Evolutionary conservation across 2,888 invertebrate genomes (phyloP).

Genomic region (Nasonovia ribisnigri): DNA sequence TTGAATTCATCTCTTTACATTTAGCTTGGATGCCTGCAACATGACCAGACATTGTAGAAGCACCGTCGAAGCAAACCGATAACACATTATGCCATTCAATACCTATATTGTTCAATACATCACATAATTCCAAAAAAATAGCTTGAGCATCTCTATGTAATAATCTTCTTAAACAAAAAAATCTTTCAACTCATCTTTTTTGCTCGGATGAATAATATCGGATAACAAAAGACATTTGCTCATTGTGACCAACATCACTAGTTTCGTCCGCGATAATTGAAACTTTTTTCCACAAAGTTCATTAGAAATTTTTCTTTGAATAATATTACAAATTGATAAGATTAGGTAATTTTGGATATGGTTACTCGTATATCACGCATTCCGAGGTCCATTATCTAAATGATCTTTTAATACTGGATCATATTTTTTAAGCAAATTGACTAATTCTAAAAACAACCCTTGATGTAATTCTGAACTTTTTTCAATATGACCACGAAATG

Average conservation of each 20-base stretch:
- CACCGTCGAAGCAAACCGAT: constrained; percentile 63
- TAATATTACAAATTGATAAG: no score
- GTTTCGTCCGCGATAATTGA: no score
- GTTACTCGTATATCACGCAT: constrained; percentile 18
- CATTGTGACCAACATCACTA: neutral
- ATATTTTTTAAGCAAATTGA: constrained; percentile 30
- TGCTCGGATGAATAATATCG: neutral
- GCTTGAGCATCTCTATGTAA: neutral
- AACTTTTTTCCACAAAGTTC: no score
- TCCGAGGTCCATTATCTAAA: neutral
- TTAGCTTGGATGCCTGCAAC: constrained; percentile 57
- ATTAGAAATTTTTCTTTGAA: no score
- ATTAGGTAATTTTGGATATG: constrained; percentile 15
- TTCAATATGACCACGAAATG: constrained; percentile 9
- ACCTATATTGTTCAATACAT: constrained; percentile 43
- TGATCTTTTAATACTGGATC: neutral
- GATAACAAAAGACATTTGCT: neutral
- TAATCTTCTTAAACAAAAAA: constrained; percentile 14
- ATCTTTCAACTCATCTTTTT: neutral
- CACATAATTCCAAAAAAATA: constrained; percentile 33
- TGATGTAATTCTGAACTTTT: neutral
- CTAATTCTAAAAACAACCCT: no score
- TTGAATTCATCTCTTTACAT: constrained; percentile 59
- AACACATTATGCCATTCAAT: constrained; percentile 51
- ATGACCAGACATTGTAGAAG: constrained; percentile 61